Evolutionary conservation across 2,113 vertebrate genomes (phyloP), one percentile per base, ranked within the genome.

Genomic region (Erpornis zantholeuca): DNA sequence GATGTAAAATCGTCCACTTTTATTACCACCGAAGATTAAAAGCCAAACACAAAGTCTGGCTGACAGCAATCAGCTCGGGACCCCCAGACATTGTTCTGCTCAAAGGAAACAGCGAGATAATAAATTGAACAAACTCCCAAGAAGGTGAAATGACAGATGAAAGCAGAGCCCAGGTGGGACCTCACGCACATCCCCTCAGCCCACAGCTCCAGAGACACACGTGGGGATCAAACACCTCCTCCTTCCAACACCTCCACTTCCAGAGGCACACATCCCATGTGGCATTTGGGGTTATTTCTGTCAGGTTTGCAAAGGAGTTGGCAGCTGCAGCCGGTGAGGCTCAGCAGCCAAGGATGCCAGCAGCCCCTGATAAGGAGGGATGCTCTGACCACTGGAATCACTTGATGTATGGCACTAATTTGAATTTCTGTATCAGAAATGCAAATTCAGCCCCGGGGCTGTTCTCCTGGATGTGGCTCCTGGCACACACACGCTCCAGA

Each of bases 351-450:
- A 65, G 79, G 29, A 45, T 13, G 70, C 78, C 27, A 20, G 23
- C 47, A 25, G 24, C 18, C 36, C 35, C 57, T 1, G 8, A 24
- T 17, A 40, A 11, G 9, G 36, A 73, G 57, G 0, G 36, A 59
- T 45, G 11, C 60, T 59, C 79, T 54, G 54, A 59, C 68, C 69
- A 38, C 21, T 18, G 49, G 53, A 81, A 78, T 31, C 15, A 7
- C 60, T 78, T 61, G 57, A 84, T 70, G 16, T 29, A 76, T 28
- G 56, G 75, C 19, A 31, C 20, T 24, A 35, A 94, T 91, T 85
- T 88, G 87, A 87, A 96, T 91, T 94, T 94, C 42, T 47, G 82
- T 15, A 89, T 61, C 42, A 91, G 89, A 89, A 96, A 94, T 84
- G 86, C 86, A 89, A 93, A 95, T 96, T 29, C 44, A 68, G 73